These are phyloP conservation scores for Phaonia tiefii DNA, from an alignment of 2,888 invertebrate genomes.

Conservation along the genomic window DNA sequence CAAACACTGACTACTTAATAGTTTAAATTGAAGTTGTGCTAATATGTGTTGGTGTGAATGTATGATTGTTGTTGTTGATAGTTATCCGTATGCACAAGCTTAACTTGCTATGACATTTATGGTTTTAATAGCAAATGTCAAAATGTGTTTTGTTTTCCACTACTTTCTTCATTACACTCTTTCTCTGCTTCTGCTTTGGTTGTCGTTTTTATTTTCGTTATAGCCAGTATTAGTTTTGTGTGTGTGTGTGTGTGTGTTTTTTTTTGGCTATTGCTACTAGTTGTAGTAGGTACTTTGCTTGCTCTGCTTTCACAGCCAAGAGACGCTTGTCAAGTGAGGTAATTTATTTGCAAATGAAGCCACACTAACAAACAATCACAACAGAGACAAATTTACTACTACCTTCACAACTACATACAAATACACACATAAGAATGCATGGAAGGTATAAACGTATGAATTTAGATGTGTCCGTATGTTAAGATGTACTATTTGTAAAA, in stretches of 20 bases:
- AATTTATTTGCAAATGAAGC: constrained; percentile 75
- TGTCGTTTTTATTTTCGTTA: constrained; percentile 1
- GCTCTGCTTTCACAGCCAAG: constrained; percentile 33
- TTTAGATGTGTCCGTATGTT: constrained; percentile 37
- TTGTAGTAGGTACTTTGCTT: constrained; percentile 13
- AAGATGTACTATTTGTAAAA: background rate
- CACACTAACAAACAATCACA: constrained; percentile 41
- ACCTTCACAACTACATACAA: background rate
- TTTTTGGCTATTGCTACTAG: constrained; percentile 33
- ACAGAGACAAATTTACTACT: constrained; percentile 5
- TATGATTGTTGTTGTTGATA: constrained; percentile 17
- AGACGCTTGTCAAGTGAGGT: constrained; percentile 69
- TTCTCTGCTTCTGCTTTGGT: constrained; percentile 3
- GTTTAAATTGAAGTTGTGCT: constrained; percentile 22
- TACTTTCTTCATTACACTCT: background rate
- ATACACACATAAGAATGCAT: background rate
- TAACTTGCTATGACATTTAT: constrained; percentile 78
- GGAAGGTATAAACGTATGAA: background rate
- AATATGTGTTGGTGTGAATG: too few relatives aligned
- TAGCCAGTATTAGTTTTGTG: too few relatives aligned
- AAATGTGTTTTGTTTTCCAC: constrained; percentile 71
- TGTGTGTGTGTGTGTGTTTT: constrained; percentile 1
- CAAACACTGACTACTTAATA: constrained; percentile 35
- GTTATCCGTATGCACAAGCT: constrained; percentile 72
- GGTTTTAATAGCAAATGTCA: constrained; percentile 77